A percentile compares a stretch with the other conserved stretches of the same genome.
phyloP scores from a whole-genome alignment of 2,113 vertebrate genomes.

The Tamias sibiricus region DNA sequence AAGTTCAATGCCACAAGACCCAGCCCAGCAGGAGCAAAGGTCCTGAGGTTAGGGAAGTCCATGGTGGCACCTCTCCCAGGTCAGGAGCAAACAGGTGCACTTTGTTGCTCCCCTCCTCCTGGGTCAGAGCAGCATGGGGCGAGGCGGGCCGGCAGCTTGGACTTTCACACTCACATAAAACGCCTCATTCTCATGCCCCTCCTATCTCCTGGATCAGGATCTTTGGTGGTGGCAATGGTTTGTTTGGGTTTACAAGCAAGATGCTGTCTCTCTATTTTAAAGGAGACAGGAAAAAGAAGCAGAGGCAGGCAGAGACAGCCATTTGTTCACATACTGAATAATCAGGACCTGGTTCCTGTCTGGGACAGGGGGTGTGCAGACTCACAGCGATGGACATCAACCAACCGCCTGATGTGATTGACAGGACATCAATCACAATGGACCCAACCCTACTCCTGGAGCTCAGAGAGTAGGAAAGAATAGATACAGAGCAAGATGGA shows the following conservation, averaged over 20 bases:
- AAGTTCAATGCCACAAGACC: too few relatives aligned
- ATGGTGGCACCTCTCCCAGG: neutral
- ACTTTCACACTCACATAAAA: neutral
- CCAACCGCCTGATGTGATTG: too few relatives aligned
- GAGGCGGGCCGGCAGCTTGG: neutral
- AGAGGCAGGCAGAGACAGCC: neutral
- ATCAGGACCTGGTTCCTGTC: neutral
- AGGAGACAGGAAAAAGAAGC: neutral
- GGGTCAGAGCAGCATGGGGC: neutral
- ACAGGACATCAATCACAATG: neutral
- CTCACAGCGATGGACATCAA: neutral
- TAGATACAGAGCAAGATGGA: neutral
- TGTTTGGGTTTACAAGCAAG: neutral
- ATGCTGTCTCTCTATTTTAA: neutral
- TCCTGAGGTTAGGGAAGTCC: neutral
- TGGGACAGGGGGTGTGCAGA: neutral
- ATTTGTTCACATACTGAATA: too few relatives aligned
- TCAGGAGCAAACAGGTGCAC: neutral
- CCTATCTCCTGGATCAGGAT: neutral
- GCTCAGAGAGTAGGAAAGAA: neutral
- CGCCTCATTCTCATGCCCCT: fast-evolving
- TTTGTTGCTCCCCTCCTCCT: neutral
- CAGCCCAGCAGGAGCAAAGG: neutral
- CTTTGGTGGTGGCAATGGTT: neutral
- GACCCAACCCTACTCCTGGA: neutral